phyloP scores from a whole-genome alignment of 1,140 invertebrate genomes.

The Antheraea mylitta region DNA sequence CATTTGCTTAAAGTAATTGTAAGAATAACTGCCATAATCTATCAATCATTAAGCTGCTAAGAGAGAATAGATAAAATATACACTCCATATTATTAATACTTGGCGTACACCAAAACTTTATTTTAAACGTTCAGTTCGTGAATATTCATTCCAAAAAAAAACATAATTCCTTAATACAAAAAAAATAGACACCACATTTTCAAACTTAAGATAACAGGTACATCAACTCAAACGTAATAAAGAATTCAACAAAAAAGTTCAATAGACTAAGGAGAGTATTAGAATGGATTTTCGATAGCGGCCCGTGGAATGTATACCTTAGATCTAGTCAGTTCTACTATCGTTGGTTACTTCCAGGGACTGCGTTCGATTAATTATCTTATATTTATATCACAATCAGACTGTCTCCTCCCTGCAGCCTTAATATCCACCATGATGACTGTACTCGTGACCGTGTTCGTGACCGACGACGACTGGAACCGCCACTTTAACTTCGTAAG shows the following conservation, averaged over 20 bases:
- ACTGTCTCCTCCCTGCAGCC: constrained; percentile 69
- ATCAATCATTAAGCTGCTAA: no score
- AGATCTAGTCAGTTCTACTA: constrained; percentile 50
- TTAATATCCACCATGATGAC: constrained; percentile 75
- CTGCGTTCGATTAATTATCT: constrained; percentile 54
- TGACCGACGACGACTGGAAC: constrained; percentile 78
- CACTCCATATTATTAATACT: constrained; percentile 20
- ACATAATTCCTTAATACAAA: constrained; percentile 8
- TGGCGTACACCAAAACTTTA: constrained; percentile 52
- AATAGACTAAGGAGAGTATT: constrained; percentile 50
- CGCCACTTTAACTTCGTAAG: constrained; percentile 81
- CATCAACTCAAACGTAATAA: constrained; percentile 70
- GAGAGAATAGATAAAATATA: not conserved
- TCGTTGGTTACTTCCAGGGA: constrained; percentile 36
- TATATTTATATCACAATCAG: constrained; percentile 76
- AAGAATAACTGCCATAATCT: no score
- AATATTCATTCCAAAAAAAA: constrained; percentile 24
- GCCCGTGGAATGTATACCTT: constrained; percentile 39
- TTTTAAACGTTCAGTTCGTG: constrained; percentile 27
- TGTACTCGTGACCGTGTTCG: constrained; percentile 65
- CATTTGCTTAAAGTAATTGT: no score
- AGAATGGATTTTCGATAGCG: constrained; percentile 47
- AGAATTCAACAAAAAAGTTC: constrained; percentile 53
- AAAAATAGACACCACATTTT: constrained; percentile 7
- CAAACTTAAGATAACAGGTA: constrained; percentile 64